Conservation (phyloP, 1,140 invertebrate genomes). For the Zaprionus capensis region DNA sequence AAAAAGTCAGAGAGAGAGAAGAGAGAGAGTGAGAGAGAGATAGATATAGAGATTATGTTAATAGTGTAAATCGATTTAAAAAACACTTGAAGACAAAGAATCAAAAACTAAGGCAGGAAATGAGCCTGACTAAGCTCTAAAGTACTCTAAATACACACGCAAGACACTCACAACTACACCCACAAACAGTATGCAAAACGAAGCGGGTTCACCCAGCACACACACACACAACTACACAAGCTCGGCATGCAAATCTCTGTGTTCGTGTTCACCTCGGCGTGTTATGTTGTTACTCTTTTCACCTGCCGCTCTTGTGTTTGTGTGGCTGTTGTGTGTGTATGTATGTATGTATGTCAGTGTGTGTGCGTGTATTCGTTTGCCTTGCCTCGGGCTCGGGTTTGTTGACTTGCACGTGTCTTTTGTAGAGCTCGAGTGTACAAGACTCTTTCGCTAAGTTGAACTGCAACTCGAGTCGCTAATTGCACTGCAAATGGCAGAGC, state of each 20-base stretch:
- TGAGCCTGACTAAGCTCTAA: neutral
- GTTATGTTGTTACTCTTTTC: slow-evolving; percentile 21
- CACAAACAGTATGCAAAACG: neutral
- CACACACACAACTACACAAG: neutral
- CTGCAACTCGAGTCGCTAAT: neutral
- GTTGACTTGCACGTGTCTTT: slow-evolving; percentile 56
- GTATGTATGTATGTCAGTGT: neutral
- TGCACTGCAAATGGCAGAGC: neutral
- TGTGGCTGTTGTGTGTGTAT: neutral
- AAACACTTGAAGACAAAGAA: neutral
- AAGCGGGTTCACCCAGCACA: slow-evolving; percentile 7
- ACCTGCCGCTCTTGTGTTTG: neutral
- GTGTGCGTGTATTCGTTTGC: slow-evolving; percentile 21
- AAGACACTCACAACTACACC: neutral
- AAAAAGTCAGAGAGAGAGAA: no score
- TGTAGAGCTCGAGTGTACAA: slow-evolving; percentile 1
- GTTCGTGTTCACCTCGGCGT: slow-evolving; percentile 10
- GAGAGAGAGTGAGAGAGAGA: neutral
- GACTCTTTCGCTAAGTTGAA: neutral
- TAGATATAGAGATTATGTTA: neutral
- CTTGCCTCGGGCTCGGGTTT: slow-evolving; percentile 62
- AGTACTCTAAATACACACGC: neutral
- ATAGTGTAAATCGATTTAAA: neutral
- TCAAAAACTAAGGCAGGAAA: neutral
- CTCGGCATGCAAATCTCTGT: slow-evolving; percentile 31